Percentiles rank a stretch among this genome's conserved stretches.
Evolutionary conservation across 1,140 invertebrate species (phyloP).

Genomic region (Trypoxylus dichotomus): DNA sequence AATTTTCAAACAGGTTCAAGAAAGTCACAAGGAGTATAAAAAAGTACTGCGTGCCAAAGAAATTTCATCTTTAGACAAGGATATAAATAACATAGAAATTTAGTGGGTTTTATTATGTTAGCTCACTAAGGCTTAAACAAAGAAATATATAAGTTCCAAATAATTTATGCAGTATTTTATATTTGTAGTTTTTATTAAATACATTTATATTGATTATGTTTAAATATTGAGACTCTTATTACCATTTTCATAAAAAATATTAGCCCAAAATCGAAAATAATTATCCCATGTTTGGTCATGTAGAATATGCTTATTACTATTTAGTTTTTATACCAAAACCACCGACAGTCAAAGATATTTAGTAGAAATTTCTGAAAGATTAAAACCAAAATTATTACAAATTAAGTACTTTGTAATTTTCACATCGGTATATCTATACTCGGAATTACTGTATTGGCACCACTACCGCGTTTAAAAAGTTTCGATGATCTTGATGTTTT

Average conservation of each 20-base stretch:
- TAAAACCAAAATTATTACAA: too few species aligned
- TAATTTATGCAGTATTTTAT: background rate
- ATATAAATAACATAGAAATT: constrained; percentile 11
- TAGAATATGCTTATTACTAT: too few species aligned
- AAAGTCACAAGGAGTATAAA: constrained; percentile 64
- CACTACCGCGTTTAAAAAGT: too few species aligned
- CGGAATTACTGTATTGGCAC: too few species aligned
- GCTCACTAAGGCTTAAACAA: background rate
- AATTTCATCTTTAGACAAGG: constrained; percentile 25
- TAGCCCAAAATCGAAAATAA: too few species aligned
- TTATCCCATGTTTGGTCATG: too few species aligned
- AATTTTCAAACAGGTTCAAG: constrained; percentile 68
- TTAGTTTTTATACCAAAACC: too few species aligned
- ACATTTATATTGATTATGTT: constrained; percentile 21
- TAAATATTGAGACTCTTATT: background rate
- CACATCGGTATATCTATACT: too few species aligned
- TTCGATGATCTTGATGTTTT: too few species aligned
- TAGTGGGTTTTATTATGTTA: background rate
- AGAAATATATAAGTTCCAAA: background rate
- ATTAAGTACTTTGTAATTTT: too few species aligned
- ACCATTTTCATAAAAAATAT: background rate
- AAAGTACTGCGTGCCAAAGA: constrained; percentile 48
- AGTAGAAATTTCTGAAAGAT: too few species aligned
- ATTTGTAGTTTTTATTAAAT: constrained; percentile 5
- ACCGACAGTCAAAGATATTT: too few species aligned